Percentiles rank a stretch among this genome's conserved stretches.
Conservation (phyloP, 2,113 vertebrate genomes). For the Himantopus leucocephalus region DNA sequence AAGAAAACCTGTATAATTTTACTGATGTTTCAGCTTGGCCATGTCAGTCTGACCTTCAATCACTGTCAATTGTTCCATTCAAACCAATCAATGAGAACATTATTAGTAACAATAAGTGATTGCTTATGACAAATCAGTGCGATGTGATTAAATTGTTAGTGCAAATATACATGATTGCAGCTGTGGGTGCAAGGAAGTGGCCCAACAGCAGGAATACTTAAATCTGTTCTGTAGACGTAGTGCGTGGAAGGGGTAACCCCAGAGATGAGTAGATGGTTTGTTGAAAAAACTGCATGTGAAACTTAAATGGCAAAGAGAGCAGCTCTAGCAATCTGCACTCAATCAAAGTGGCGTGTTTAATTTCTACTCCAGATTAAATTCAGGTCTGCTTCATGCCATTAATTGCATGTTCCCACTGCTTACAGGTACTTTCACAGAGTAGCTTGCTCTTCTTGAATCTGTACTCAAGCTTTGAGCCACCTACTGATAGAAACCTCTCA, state of each 20-base stretch:
- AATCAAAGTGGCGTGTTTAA: neutral
- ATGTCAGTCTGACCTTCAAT: constrained; percentile 38
- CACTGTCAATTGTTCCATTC: constrained; percentile 20
- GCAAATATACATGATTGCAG: neutral
- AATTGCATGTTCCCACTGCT: neutral
- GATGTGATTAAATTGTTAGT: neutral
- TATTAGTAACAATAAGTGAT: constrained; percentile 19
- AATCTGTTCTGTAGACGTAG: no score
- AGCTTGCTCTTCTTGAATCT: neutral
- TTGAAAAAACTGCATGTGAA: neutral
- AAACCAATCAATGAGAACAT: constrained; percentile 26
- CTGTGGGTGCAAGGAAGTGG: neutral
- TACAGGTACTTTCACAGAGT: neutral
- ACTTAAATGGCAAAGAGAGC: neutral
- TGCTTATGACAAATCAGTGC: constrained; percentile 14
- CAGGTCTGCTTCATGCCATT: neutral
- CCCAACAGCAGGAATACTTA: neutral
- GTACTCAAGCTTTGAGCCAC: neutral
- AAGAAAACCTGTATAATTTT: neutral
- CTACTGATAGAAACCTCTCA: neutral
- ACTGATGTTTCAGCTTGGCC: neutral
- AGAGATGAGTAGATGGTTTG: neutral
- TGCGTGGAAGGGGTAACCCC: neutral
- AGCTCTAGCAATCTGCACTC: neutral
- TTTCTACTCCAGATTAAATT: neutral